Evolutionary conservation across 2,113 vertebrate genomes (phyloP), one percentile per base, ranked within the genome.

Genomic region (Sula dactylatra): DNA sequence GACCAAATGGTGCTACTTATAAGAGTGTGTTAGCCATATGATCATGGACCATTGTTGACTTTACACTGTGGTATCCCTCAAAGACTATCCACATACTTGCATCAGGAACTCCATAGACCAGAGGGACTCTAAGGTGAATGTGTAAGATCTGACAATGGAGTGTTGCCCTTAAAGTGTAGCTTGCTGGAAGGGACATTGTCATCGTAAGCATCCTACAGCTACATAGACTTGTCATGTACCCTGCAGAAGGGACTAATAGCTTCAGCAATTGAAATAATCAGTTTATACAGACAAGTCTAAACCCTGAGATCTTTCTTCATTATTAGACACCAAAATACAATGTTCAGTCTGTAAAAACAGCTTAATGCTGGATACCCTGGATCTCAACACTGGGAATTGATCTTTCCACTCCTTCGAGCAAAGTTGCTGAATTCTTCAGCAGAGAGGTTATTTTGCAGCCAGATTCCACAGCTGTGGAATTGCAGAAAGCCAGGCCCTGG

Each of bases 381-480:
- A 31, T 70, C 38, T 86, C 81, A 49, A 47, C 45, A 19, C 62
- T 82, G 47, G 47, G 86, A 89, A 47, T 91, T 82, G 82, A 54
- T 87, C 78, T 95, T 94, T 78, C 58, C 62, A 91, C 50, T 82
- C 74, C 78, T 96, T 73, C 55, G 58, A 94, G 82, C 34, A 44
- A 92, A 90, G 74, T 40, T 77, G 78, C 74, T 72, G 38, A 86
- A 91, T 97, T 96, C 95, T 96, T 95, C 76, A 89, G 87, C 45
- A 90, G 49, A 93, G 64, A 92, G 72, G 61, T 25, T 80, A 71
- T 86, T 95, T 86, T 73, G 42, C 40, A 94, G 95, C 93, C 97
- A 95, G 97, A 94, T 86, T 95, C 76, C 87, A 95, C 94, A 97
- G 97, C 94, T 97, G 94, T 86, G 88, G 94, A 86, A 79, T 49